Conservation (phyloP, 1,140 invertebrate genomes). For the Bombus superbus region DNA sequence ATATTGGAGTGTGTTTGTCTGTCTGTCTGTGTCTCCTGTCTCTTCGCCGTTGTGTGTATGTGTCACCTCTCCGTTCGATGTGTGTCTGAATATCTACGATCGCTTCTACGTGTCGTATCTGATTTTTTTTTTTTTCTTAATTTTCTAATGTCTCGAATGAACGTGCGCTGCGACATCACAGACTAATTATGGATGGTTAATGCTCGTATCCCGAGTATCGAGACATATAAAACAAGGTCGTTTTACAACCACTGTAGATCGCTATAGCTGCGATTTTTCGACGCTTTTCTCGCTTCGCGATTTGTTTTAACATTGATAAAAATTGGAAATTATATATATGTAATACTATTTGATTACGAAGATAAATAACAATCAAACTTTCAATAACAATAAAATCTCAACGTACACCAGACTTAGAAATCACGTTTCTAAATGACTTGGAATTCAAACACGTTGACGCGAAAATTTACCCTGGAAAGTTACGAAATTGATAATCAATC, state of each 20-base stretch:
- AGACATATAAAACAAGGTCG: background rate
- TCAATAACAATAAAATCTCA: no score
- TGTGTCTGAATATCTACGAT: slow-evolving; percentile 11
- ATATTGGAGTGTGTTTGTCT: slow-evolving; percentile 64
- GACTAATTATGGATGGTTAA: slow-evolving; percentile 70
- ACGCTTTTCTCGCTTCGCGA: background rate
- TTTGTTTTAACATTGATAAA: background rate
- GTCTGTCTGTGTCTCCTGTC: slow-evolving; percentile 45
- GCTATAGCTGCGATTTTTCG: background rate
- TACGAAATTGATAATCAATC: no score
- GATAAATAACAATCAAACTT: no score
- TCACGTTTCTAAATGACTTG: no score
- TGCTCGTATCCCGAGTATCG: slow-evolving; percentile 23
- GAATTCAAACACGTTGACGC: no score
- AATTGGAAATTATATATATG: no score
- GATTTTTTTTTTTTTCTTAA: background rate
- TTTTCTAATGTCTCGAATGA: slow-evolving; percentile 42
- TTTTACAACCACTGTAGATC: background rate
- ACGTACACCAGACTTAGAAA: no score
- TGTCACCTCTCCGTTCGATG: background rate
- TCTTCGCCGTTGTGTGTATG: slow-evolving; percentile 6
- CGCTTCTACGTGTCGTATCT: slow-evolving; percentile 34
- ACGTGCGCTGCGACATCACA: slow-evolving; percentile 73
- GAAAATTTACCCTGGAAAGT: no score
- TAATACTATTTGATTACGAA: no score